These are phyloP conservation scores for Numenius phaeopus DNA, from an alignment of 2,797 vertebrate species.

Conservation along the genomic window DNA sequence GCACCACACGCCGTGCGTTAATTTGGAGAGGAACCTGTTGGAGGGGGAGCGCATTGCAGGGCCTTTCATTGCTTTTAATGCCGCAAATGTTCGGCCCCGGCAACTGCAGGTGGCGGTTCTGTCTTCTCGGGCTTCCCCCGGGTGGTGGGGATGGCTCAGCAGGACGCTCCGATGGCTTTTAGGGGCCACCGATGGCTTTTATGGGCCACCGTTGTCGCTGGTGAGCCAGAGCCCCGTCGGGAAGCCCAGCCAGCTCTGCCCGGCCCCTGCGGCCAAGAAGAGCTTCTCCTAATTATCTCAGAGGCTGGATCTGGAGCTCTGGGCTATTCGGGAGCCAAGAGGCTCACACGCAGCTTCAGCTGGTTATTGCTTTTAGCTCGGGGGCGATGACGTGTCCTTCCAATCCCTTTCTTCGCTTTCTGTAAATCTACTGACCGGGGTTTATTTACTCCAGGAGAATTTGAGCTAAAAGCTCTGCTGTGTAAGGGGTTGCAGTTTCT, in stretches of 20 bases:
- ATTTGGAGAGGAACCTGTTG: not conserved
- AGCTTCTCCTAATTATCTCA: not conserved
- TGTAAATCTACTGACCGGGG: not conserved
- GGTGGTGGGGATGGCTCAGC: not conserved
- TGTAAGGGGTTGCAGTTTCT: accelerated
- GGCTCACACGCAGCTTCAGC: not conserved
- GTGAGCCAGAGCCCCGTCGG: not conserved
- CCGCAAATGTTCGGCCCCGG: accelerated
- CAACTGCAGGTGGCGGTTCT: not conserved
- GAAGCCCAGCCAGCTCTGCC: not conserved
- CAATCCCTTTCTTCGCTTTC: not conserved
- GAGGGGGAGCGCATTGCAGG: not conserved
- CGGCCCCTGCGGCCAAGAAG: not conserved
- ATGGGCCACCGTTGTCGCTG: not conserved
- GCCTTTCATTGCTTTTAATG: not conserved
- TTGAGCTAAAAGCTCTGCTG: not conserved
- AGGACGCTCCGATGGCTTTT: not conserved
- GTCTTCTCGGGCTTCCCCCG: not conserved
- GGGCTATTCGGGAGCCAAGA: not conserved
- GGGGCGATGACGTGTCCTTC: not conserved
- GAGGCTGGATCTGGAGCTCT: not conserved
- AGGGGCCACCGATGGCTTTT: not conserved
- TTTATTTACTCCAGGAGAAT: not conserved
- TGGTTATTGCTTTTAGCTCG: not conserved
- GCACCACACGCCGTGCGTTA: not conserved